A percentile compares a stretch with the other conserved stretches of the same genome.
These are phyloP conservation scores for Seriola aureovittata DNA, from an alignment of 2,113 vertebrate genomes.

Conservation along the genomic window DNA sequence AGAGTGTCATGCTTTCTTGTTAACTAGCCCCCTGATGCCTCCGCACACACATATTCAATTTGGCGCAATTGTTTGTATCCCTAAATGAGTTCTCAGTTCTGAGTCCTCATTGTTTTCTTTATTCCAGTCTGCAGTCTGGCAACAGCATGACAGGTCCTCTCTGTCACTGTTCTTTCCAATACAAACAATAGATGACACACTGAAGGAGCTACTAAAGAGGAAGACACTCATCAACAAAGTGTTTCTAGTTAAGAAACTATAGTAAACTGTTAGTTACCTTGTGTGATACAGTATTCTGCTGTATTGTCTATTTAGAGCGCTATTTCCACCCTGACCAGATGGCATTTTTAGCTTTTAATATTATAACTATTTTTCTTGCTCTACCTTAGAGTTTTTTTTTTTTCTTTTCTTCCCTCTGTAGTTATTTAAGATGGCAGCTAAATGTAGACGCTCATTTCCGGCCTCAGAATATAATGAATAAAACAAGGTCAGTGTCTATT, in stretches of 20 bases:
- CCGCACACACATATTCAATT: constrained; percentile 26
- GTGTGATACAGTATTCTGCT: too few species aligned
- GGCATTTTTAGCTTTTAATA: too few species aligned
- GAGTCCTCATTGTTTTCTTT: constrained; percentile 58
- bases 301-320: not conserved
- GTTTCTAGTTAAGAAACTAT: not conserved
- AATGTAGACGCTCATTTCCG: not conserved
- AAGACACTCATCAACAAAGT: not conserved
- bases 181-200: constrained; percentile 23
- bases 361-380: not conserved
- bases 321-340: not conserved
- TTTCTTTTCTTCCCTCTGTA: not conserved
- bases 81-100: constrained; percentile 55
- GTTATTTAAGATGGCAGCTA: not conserved
- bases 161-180: constrained; percentile 13
- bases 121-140: constrained; percentile 24
- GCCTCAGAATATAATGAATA: not conserved
- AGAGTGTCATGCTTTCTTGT: constrained; percentile 61
- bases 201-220: constrained; percentile 1
- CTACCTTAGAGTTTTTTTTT: too few species aligned
- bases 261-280: not conserved
- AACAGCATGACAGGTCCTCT: constrained; percentile 18
- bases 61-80: constrained; percentile 51
- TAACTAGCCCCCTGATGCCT: constrained; percentile 55
- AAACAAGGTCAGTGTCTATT: too few species aligned